Evolutionary conservation across 2,797 vertebrate species (phyloP), one percentile per base, ranked within the genome.

Genomic region (Spondyliosoma cantharus): DNA sequence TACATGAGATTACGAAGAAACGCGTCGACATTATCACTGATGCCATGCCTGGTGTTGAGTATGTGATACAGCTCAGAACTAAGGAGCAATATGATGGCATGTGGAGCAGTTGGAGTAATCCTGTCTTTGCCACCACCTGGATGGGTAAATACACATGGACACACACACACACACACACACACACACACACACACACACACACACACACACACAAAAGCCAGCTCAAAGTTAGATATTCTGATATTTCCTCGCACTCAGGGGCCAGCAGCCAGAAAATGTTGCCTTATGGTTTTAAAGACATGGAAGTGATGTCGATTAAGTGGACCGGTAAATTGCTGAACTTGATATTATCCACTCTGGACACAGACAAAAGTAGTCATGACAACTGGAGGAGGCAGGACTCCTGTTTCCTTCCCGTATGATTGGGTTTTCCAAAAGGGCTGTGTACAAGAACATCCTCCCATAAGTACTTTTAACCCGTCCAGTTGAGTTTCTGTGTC

Each of bases 101-200:
- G 0, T 99, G 97, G 97, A 97, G 98, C 1, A 90, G 94, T 5
- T 99, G 98, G 98, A 97, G 95, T 76, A 14, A 0, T 0, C 91
- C 94, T 43, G 92, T 87, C 0, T 68, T 27, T 6, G 95, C 86
- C 49, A 75, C 58, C 22, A 96, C 96, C 0, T 97, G 97, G 97
- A 94, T 83, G 94, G 96, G 97, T 93, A 87, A 76, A 68, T 63
- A 67, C 11, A 62, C 24, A 60, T 3, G 0, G 6, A 37, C n/a
- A 74, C 50, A 56, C 11, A 46, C 15, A 81, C 57, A 71, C 54
- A 61, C 24, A 72, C 13, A 37, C 6, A 9, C 9, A 63, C 24
- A 62, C 6, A 0, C 9, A 45, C 24, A 70, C 50, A 56, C 7
- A 29, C 16, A 43, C 1, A 70, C 50, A 56, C 7, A 29, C 3